phyloP scores from a whole-genome alignment of 2,797 vertebrate genomes.

The Diplodus sargus region DNA sequence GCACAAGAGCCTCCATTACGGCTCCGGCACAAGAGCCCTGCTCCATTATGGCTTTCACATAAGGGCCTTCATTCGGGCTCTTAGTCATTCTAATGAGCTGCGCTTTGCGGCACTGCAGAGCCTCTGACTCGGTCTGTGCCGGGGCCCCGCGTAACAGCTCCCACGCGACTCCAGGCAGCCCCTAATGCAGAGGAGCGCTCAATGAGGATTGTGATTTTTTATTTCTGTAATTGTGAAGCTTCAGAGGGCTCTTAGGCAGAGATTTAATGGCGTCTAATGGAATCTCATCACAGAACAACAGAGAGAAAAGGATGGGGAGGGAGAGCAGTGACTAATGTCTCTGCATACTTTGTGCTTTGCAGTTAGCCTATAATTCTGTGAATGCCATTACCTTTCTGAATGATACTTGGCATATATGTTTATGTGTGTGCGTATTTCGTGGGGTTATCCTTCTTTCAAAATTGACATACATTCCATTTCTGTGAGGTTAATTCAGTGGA shows the following conservation, averaged over 20 bases:
- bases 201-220: conserved; percentile 73
- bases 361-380: conserved; percentile 48
- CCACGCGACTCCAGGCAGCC: conserved; percentile 76
- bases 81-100: conserved; percentile 83
- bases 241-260: conserved; percentile 82
- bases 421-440: neutral
- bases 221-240: conserved; percentile 81
- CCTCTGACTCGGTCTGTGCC: conserved; percentile 71
- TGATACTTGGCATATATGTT: conserved; percentile 19
- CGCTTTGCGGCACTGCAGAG: conserved; percentile 64
- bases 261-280: conserved; percentile 86
- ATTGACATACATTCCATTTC: neutral
- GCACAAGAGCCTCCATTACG: conserved; percentile 82
- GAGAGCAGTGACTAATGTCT: conserved; percentile 64
- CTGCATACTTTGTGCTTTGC: conserved; percentile 50
- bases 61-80: conserved; percentile 77
- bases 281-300: conserved; percentile 80
- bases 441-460: too few species aligned
- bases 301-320: conserved; percentile 56
- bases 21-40: conserved; percentile 77
- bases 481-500: neutral
- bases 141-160: conserved; percentile 74
- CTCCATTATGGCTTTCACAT: conserved; percentile 79
- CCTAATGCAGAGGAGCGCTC: conserved; percentile 76
- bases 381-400: conserved; percentile 54